Base-by-base conservation (phyloP, 1,140 invertebrate species). In the Drosophila murphyi region DNA sequence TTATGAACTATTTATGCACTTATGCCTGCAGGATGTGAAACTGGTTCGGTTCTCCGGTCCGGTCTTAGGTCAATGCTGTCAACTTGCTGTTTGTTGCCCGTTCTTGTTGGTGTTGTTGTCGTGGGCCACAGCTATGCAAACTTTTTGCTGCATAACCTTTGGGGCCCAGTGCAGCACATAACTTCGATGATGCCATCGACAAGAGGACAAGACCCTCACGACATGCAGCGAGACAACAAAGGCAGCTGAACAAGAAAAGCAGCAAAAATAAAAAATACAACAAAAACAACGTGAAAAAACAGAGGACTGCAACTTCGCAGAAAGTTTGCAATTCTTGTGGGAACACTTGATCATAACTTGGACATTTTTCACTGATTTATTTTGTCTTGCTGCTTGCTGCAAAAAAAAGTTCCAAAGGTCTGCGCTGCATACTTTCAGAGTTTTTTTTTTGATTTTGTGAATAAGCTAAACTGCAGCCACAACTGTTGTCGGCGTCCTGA, bases 271-370 rank as follows among this genome's bases (percentile, higher is more conserved):
- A 32, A 12, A 48, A 47, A 28, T 34, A 6, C 29, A 20, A 20
- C 56, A 61, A 65, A 48, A 47, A 32, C 34, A 2, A 32, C 2
- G 28, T 3, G 31, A 57, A 45, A 28, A 28, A 43, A n/a, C 12
- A 72, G n/a, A 41, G 3, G 39, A 65, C 52, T 56, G 28, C 35
- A 54, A 47, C 73, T 48, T 72, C 51, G 70, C 71, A 39, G 50
- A 87, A 89, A 88, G 80, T 88, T 88, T 78, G 85, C 80, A 89
- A 88, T 89, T 85, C 85, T 89, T 88, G 85, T 88, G 85, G 85
- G 85, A 88, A 85, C 85, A 88, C 85, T 88, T 89, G 85, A 89
- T 88, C 85, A 88, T 89, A 88, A 88, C 85, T 80, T 88, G 80
- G 78, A 85, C 67, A 88, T 88, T 88, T 76, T 88, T 74, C 76